Base-by-base conservation (phyloP, 2,113 vertebrate genomes). In the Oncorhynchus masou region DNA sequence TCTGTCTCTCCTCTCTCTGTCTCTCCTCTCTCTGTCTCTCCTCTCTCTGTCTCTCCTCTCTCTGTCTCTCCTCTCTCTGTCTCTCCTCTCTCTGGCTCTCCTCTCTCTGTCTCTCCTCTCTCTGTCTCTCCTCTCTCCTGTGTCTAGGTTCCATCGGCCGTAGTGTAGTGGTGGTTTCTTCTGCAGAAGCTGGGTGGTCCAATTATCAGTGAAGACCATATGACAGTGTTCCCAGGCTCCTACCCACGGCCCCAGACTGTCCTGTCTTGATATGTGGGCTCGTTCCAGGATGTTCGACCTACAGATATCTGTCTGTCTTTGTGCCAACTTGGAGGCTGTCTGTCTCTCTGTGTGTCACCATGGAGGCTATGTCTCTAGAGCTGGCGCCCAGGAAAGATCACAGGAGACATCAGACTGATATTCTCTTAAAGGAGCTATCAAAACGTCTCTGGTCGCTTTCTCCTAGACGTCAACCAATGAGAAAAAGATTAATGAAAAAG, bases 81-180 rank as follows among this genome's bases (percentile, higher is more conserved):
- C 70, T 7, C 29, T 27, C 48, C 20, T 29, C 25, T 45, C 31
- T 54, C 51, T 34, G n/a, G n/a, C n/a, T n/a, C n/a, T n/a, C n/a
- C 31, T 34, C 48, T 49, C 48, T 49, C 48, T 49, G 12, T 49
- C 48, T 15, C 13, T 13, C 13, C 2, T 11, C 29, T 45, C 34
- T 68, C 39, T 15, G 12, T 79, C 71, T 11, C 29, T 29, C 29
- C 20, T 29, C 25, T 60, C 34, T 57, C 62, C 49, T 71, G 68
- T 60, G 81, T 74, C 29, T 87, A 99, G 97, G 95, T 99, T 99
- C 91, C 97, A 99, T 91, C 97, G 97, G 91, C 97, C 97, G 86
- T 99, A 99, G 95, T n/a, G 86, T 99, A 99, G 95, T 2, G 7
- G 19, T 93, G 85, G 94, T 96, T 96, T 98, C 97, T 97, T 98